Evolutionary conservation across 2,797 vertebrate genomes (phyloP), one percentile per base, ranked within the genome.

Genomic region (Aythya fuligula): DNA sequence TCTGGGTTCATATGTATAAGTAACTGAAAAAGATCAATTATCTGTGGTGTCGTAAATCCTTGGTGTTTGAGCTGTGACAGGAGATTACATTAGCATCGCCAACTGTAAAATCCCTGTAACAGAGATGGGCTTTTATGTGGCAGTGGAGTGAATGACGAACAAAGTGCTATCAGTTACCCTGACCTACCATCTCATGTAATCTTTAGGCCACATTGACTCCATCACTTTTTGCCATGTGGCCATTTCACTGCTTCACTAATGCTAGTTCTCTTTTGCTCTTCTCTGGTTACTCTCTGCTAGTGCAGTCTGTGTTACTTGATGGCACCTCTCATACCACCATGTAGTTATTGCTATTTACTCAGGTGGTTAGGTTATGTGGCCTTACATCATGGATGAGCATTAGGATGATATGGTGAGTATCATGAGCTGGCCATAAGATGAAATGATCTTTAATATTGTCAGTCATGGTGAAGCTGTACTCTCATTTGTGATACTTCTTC

Each of bases 361-460:
- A 10, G 4, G 34, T 54, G 45, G 13, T 69, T 41, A 16, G 22
- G 16, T 43, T 49, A 15, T 17, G 32, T 27, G 73, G 16, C n/a
- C 11, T 56, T 49, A 38, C 0, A 1, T 41, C 36, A 25, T 28
- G 45, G 56, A 8, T 0, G 1, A 53, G 19, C 19, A 13, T 36
- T 72, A 65, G 22, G 36, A 13, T 47, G 8, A 56, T 47, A 24
- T 28, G 14, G 14, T 17, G 53, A 65, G 64, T 38, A n/a, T 51
- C 49, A 20, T 25, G n/a, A 65, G 34, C 6, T 5, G 65, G 32
- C 39, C 18, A 3, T 56, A 32, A 62, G 5, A 9, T 53, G 28
- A 45, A 67, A 45, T 64, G 15, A 15, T 77, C 41, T 90, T 73
- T 57, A 21, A 27, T 78, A 7, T 25, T 66, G 70, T 78, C 62